A percentile compares a stretch with the other conserved stretches of the same genome.
Conservation (phyloP, 2,113 vertebrate species). For the Lagopus muta region DNA sequence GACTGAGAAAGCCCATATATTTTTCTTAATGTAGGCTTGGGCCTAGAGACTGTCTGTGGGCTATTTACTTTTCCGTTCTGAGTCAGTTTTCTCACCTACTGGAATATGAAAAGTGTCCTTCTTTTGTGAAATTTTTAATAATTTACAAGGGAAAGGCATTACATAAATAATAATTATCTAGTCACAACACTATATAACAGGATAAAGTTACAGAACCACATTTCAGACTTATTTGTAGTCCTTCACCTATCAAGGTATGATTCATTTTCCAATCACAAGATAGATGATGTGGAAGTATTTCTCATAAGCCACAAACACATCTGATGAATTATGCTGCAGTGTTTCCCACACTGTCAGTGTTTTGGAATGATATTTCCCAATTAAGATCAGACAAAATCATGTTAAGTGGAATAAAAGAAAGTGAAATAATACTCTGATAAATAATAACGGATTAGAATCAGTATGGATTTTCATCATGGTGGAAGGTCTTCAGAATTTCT, state of each 20-base stretch:
- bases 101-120: neutral
- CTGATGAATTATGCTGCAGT: neutral
- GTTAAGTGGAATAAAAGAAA: neutral
- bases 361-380: neutral
- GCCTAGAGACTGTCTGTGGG: neutral
- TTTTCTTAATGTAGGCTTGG: neutral
- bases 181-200: neutral
- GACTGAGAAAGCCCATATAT: neutral
- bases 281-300: neutral
- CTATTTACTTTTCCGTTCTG: constrained; percentile 6
- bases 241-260: neutral
- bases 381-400: neutral
- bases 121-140: neutral
- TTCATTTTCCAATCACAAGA: neutral
- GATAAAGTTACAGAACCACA: neutral
- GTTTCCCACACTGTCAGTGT: neutral
- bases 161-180: neutral
- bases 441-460: neutral
- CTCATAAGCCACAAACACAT: neutral
- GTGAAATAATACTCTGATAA: neutral
- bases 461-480: neutral
- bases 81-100: neutral
- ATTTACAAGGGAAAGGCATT: neutral
- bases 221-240: neutral
- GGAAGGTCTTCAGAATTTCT: neutral